Evolutionary conservation across 2,797 vertebrate genomes (phyloP).

Genomic region (Ceryle rudis): DNA sequence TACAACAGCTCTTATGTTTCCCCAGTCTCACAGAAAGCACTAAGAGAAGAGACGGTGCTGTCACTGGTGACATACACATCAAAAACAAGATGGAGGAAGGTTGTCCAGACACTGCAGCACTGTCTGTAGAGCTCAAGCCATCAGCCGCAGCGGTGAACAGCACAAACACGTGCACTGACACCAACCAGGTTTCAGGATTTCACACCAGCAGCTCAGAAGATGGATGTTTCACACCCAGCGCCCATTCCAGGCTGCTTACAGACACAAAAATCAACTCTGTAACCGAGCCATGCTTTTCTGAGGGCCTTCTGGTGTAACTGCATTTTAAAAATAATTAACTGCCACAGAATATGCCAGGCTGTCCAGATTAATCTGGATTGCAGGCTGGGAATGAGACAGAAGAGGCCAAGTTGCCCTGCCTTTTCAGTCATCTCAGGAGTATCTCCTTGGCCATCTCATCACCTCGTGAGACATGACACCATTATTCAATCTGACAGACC

Average conservation of each 20-base stretch:
- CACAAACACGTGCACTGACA: not conserved
- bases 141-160: not conserved
- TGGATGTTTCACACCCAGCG: not conserved
- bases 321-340: constrained; percentile 4
- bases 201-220: not conserved
- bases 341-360: not conserved
- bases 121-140: not conserved
- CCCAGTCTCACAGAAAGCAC: not conserved
- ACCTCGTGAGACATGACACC: rapidly evolving
- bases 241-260: not conserved
- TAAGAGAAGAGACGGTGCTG: not conserved
- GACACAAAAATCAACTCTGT: not conserved
- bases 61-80: rapidly evolving
- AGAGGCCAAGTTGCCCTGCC: not conserved
- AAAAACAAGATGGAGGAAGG: not conserved
- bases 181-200: not conserved
- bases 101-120: not conserved
- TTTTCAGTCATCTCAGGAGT: not conserved
- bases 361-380: not conserved
- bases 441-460: not conserved
- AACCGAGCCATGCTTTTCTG: not conserved
- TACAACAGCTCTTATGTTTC: not conserved
- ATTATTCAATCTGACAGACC: constrained; percentile 39
- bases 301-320: not conserved
- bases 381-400: not conserved